A percentile compares a stretch with the other conserved stretches of the same genome.
phyloP scores from a whole-genome alignment of 2,113 vertebrate genomes.

The Dascyllus trimaculatus region DNA sequence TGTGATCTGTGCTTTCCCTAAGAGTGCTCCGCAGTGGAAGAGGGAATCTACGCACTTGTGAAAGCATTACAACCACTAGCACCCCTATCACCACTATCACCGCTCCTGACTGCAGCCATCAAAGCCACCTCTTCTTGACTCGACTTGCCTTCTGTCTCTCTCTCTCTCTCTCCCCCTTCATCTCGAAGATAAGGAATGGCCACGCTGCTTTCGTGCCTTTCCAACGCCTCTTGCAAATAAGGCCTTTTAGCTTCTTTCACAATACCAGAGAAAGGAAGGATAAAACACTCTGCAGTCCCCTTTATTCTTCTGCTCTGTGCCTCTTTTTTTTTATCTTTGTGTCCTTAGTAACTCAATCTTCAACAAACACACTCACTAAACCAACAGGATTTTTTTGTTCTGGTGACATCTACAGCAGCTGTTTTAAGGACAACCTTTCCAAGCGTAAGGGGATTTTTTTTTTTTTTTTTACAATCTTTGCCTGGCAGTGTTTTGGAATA shows the following conservation, averaged over 20 bases:
- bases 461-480: background rate
- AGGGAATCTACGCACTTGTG: conserved; percentile 36
- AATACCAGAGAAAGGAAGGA: conserved; percentile 68
- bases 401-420: conserved; percentile 31
- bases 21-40: conserved; percentile 46
- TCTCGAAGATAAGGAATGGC: conserved; percentile 73
- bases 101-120: conserved; percentile 56
- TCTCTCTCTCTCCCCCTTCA: conserved; percentile 37
- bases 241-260: conserved; percentile 59
- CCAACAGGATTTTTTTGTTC: conserved; percentile 47
- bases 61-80: conserved; percentile 53
- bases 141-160: conserved; percentile 62
- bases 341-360: conserved; percentile 54
- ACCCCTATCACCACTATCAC: conserved; percentile 59
- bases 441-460: conserved; percentile 25
- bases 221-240: conserved; percentile 74
- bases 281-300: conserved; percentile 45
- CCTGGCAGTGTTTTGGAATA: conserved; percentile 62
- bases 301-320: conserved; percentile 36
- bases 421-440: conserved; percentile 43
- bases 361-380: conserved; percentile 48
- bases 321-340: conserved; percentile 57
- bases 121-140: conserved; percentile 69
- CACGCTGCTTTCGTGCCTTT: conserved; percentile 34
- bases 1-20: conserved; percentile 69